Conservation (phyloP, 1,140 invertebrate genomes). For the Hesperophylax magnus region DNA sequence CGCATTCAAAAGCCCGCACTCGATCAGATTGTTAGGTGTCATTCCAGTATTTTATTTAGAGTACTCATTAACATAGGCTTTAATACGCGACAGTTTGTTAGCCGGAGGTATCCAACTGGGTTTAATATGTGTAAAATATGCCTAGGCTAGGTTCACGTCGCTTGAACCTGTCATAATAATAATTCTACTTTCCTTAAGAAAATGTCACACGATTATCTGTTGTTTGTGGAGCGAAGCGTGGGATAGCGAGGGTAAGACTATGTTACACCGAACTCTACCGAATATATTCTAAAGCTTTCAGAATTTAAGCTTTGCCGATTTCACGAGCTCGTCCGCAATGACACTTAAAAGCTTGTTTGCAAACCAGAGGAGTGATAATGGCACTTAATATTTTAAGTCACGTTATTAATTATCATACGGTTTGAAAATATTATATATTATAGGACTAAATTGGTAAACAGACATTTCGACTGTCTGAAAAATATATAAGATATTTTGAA, state of each 20-base stretch:
- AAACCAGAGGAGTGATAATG: too few species aligned
- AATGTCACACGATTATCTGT: constrained; percentile 48
- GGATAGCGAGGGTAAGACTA: neutral
- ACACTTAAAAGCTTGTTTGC: too few species aligned
- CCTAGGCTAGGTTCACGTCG: constrained; percentile 50
- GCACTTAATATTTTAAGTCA: too few species aligned
- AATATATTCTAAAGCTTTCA: neutral
- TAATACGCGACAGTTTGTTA: constrained; percentile 55
- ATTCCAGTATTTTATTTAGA: constrained; percentile 52
- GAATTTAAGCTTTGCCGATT: too few species aligned
- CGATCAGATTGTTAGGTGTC: constrained; percentile 45
- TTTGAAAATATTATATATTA: too few species aligned
- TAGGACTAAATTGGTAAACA: too few species aligned
- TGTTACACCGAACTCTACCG: neutral
- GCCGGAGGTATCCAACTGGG: constrained; percentile 49
- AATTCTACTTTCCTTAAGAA: constrained; percentile 50
- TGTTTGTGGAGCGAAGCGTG: constrained; percentile 26
- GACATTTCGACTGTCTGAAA: too few species aligned
- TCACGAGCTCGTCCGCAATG: too few species aligned
- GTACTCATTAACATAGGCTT: constrained; percentile 55
- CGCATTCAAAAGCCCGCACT: neutral
- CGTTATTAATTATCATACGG: too few species aligned
- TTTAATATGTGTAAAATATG: constrained; percentile 57
- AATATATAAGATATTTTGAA: too few species aligned
- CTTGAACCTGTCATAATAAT: constrained; percentile 46